These are phyloP conservation scores for Drosophila pandora DNA, from an alignment of 1,140 invertebrate species.

Conservation along the genomic window DNA sequence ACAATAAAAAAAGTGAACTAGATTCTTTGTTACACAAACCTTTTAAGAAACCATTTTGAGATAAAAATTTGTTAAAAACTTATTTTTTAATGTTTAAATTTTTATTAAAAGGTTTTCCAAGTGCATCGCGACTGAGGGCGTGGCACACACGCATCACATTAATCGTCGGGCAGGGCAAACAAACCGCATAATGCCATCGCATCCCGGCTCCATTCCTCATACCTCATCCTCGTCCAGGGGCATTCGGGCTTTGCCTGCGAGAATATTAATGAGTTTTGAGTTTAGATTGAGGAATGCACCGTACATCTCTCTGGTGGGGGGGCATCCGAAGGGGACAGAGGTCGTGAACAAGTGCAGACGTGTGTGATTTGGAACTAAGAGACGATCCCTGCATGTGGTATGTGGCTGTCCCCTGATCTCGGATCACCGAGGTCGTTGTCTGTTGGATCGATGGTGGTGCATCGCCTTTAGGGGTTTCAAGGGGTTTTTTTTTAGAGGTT, in stretches of 20 bases:
- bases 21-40: too few species aligned
- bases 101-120: not conserved
- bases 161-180: slow-evolving; percentile 61
- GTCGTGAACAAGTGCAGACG: slow-evolving; percentile 52
- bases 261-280: slow-evolving; percentile 78
- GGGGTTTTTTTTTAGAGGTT: slow-evolving; percentile 11
- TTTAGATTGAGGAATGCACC: slow-evolving; percentile 67
- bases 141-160: slow-evolving; percentile 59
- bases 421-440: slow-evolving; percentile 30
- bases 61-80: not conserved
- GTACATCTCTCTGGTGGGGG: slow-evolving; percentile 12
- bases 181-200: slow-evolving; percentile 47
- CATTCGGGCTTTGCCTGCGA: slow-evolving; percentile 36
- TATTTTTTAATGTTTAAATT: not conserved
- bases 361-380: slow-evolving; percentile 27
- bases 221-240: slow-evolving; percentile 28
- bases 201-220: slow-evolving; percentile 31
- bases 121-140: slow-evolving; percentile 25
- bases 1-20: too few species aligned
- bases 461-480: not conserved
- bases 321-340: slow-evolving; percentile 17
- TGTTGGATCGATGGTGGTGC: slow-evolving; percentile 7
- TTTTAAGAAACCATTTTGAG: too few species aligned
- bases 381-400: slow-evolving; percentile 40
- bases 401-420: slow-evolving; percentile 20